Evolutionary conservation across 2,888 invertebrate genomes (phyloP).

Genomic region (Tortricodes alternella): DNA sequence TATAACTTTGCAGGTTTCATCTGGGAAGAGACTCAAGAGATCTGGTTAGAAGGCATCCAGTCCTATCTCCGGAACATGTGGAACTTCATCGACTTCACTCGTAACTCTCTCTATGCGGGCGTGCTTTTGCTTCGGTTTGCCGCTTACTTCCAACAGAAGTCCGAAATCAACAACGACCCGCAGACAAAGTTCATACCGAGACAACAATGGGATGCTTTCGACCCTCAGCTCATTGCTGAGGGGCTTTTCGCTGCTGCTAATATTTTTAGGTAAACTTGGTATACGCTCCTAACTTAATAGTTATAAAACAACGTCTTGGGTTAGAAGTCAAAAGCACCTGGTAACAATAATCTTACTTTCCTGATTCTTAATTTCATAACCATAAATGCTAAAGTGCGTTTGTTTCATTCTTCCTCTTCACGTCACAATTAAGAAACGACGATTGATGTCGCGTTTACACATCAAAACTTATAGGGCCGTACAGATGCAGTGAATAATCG

Average conservation of each 20-base stretch:
- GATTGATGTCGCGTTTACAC: too few relatives aligned
- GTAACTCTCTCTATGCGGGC: conserved; percentile 92
- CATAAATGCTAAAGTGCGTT: too few relatives aligned
- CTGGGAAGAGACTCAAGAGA: conserved; percentile 95
- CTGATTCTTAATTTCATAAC: too few relatives aligned
- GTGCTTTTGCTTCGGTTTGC: conserved; percentile 86
- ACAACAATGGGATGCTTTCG: conserved; percentile 95
- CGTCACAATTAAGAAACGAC: too few relatives aligned
- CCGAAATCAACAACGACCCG: conserved; percentile 86
- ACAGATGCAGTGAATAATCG: too few relatives aligned
- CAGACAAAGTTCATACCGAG: conserved; percentile 89
- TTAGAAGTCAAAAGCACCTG: too few relatives aligned
- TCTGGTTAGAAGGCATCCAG: conserved; percentile 93
- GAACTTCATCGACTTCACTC: conserved; percentile 97
- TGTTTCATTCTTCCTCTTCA: too few relatives aligned
- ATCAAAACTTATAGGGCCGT: too few relatives aligned
- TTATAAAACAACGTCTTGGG: too few relatives aligned
- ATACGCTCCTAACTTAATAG: background rate
- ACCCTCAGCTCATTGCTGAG: conserved; percentile 96
- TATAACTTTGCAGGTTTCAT: conserved; percentile 89
- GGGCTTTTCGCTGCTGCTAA: conserved; percentile 97
- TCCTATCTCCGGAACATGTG: conserved; percentile 96
- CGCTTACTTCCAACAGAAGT: conserved; percentile 89
- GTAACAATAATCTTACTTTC: too few relatives aligned
- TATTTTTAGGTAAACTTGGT: conserved; percentile 87